Conservation (phyloP, 1,140 invertebrate genomes). For the Aethina tumida region DNA sequence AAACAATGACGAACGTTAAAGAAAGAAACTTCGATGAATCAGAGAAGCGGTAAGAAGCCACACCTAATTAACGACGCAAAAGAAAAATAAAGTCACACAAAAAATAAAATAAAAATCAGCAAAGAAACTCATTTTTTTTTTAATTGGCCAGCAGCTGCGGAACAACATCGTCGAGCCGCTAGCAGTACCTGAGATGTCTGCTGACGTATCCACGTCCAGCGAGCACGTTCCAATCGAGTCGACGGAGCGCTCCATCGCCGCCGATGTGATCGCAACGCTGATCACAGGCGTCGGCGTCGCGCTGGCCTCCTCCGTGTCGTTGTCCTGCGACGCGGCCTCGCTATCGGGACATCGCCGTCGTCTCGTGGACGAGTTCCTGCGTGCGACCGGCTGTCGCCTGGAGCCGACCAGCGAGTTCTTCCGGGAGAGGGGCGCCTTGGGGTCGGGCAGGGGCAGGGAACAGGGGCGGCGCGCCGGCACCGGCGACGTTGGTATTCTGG, state of each 20-base stretch:
- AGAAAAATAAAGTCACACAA: neutral
- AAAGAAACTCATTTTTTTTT: too few species aligned
- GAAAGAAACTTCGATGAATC: too few species aligned
- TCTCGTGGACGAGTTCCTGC: conserved; percentile 14
- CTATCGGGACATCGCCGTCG: conserved; percentile 6
- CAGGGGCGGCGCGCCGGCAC: conserved; percentile 26
- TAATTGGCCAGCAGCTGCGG: too few species aligned
- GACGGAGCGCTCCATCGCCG: conserved; percentile 52
- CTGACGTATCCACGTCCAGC: conserved; percentile 65
- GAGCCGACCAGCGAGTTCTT: conserved; percentile 8
- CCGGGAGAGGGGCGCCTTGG: conserved; percentile 8
- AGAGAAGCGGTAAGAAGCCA: too few species aligned
- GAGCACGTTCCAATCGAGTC: conserved; percentile 74
- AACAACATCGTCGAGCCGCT: too few species aligned
- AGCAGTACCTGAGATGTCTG: conserved; percentile 64
- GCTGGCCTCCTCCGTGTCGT: neutral
- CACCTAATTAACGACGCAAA: neutral
- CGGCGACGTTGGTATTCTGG: conserved; percentile 32
- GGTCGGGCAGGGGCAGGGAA: conserved; percentile 20
- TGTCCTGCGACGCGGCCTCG: neutral
- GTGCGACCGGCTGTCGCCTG: conserved; percentile 5
- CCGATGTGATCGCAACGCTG: conserved; percentile 4
- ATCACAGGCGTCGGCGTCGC: neutral
- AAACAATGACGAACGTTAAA: too few species aligned
- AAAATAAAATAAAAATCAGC: conserved; percentile 2